Evolutionary conservation across 30 jellyfish, hydroid and myxozoan species (phyloP).

Genomic region (Hydractinia echinata): DNA sequence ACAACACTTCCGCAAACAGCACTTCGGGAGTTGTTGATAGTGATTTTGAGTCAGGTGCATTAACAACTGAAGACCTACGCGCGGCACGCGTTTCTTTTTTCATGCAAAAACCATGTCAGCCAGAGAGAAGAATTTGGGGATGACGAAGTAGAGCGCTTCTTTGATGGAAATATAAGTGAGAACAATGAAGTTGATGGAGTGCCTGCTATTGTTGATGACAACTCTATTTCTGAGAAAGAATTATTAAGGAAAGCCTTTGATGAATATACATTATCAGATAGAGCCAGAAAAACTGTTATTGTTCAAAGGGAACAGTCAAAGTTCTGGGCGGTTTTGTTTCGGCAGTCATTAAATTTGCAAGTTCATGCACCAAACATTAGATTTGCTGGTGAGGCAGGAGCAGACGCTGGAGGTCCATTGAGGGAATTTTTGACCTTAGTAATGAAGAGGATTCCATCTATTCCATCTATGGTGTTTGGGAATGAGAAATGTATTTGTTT

Average conservation of each 20-base stretch:
- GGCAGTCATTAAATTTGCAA: slow-evolving; percentile 1
- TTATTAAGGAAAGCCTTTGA: no score
- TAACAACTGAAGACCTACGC: no score
- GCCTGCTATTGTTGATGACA: no score
- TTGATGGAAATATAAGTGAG: neutral
- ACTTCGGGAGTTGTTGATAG: no score
- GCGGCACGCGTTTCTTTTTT: no score
- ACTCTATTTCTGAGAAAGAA: no score
- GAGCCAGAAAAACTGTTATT: neutral
- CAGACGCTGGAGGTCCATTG: slow-evolving; percentile 27
- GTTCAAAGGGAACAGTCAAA: neutral
- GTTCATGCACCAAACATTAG: neutral
- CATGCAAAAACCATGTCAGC: no score
- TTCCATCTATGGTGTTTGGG: neutral
- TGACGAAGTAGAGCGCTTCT: neutral
- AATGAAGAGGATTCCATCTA: slow-evolving; percentile 10
- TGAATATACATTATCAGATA: no score
- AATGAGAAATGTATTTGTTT: slow-evolving; percentile 3
- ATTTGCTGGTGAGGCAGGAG: slow-evolving; percentile 33
- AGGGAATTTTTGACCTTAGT: slow-evolving; percentile 29
- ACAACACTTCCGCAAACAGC: no score
- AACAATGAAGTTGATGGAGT: no score
- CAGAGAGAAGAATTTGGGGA: no score
- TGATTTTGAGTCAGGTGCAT: no score
- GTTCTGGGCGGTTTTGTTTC: neutral